Conservation (phyloP, 2,113 vertebrate genomes). For the Cyanistes caeruleus region DNA sequence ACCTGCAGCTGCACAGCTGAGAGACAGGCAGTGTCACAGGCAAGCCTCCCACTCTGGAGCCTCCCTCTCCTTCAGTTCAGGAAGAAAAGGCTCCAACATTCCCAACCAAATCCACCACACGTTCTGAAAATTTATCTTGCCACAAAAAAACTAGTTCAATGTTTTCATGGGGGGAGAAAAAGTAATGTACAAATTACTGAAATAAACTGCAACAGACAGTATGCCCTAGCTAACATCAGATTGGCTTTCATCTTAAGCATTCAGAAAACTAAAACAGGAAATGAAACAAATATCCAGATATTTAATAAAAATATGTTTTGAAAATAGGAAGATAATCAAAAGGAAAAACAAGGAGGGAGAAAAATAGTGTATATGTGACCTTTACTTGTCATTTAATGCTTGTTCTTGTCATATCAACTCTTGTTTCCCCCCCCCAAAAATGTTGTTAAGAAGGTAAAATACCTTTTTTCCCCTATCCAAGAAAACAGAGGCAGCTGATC, state of each 20-base stretch:
- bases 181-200: not conserved
- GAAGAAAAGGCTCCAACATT: not conserved
- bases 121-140: not conserved
- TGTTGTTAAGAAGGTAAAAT: not conserved
- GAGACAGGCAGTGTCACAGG: not conserved
- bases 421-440: fast-evolving
- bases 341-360: not conserved
- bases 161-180: not conserved
- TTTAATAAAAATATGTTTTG: not conserved
- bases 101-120: not conserved
- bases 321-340: not conserved
- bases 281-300: not conserved
- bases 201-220: not conserved
- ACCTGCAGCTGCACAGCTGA: not conserved
- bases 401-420: not conserved
- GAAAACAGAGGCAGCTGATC: not conserved
- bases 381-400: not conserved
- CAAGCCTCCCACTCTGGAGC: not conserved
- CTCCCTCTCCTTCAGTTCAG: not conserved
- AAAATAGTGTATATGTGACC: not conserved
- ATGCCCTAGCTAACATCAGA: not conserved
- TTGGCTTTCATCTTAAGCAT: not conserved
- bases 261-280: not conserved
- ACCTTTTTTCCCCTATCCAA: not conserved
- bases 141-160: not conserved